phyloP scores from a whole-genome alignment of 2,113 vertebrate genomes.

The Tychaedon coryphoeus region DNA sequence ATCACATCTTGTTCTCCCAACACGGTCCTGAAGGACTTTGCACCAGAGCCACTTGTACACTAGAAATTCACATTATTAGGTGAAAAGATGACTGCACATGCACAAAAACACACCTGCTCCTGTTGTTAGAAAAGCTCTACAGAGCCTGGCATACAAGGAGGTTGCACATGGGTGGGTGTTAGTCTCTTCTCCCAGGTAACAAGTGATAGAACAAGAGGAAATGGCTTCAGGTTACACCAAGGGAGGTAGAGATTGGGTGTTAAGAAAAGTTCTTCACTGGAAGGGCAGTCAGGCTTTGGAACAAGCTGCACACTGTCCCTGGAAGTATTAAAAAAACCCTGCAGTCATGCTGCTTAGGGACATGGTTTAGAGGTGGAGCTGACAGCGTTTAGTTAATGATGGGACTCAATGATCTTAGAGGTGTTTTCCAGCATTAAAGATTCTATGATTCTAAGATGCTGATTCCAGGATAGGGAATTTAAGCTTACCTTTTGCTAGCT shows the following conservation, averaged over 20 bases:
- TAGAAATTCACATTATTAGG: not conserved
- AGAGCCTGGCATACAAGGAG: not conserved
- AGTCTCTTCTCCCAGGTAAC: not conserved
- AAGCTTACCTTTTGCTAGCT: not conserved
- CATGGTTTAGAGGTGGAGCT: not conserved
- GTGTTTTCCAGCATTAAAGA: not conserved
- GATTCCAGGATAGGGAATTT: not conserved
- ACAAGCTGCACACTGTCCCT: not conserved
- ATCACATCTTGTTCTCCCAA: not conserved
- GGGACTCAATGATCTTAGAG: not conserved
- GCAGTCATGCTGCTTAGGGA: not conserved
- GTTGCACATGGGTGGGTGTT: too few species aligned
- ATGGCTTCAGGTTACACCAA: not conserved
- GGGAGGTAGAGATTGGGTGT: not conserved
- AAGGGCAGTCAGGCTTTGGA: not conserved
- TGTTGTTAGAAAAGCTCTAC: not conserved
- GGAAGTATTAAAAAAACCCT: not conserved
- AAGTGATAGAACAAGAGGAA: not conserved
- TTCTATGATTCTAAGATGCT: not conserved
- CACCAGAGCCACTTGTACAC: not conserved
- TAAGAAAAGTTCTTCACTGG: not conserved
- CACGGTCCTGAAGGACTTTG: not conserved
- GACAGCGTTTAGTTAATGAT: not conserved
- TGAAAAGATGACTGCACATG: constrained; percentile 15
- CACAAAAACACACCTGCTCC: not conserved